Conservation (phyloP, 2,888 invertebrate species). For the Zelleria hepariella region DNA sequence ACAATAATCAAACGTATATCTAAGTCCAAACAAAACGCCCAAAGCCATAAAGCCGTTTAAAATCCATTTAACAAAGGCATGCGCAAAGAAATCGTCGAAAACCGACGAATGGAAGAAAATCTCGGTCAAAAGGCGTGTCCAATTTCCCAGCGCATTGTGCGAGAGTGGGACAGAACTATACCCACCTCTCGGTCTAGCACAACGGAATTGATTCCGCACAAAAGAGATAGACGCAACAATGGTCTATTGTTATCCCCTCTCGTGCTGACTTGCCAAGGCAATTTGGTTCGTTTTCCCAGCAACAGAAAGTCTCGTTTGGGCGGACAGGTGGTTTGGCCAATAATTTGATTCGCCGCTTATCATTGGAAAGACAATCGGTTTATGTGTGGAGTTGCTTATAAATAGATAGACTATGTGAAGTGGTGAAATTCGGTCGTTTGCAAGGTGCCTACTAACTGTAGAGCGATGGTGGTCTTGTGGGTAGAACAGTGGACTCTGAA, state of each 20-base stretch:
- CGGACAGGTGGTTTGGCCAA: conserved; percentile 33
- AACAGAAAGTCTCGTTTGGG: background rate
- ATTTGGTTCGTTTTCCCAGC: conserved; percentile 19
- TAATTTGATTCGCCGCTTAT: conserved; percentile 63
- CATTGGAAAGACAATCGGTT: conserved; percentile 62
- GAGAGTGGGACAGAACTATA: conserved; percentile 34
- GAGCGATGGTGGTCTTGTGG: too few relatives aligned
- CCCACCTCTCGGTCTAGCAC: conserved; percentile 34
- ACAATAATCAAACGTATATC: too few relatives aligned
- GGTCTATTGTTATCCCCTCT: conserved; percentile 69
- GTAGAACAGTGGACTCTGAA: too few relatives aligned
- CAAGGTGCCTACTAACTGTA: too few relatives aligned
- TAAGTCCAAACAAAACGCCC: too few relatives aligned
- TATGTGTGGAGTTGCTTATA: background rate
- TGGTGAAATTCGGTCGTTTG: too few relatives aligned
- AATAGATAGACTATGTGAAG: background rate
- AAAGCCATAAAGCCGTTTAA: background rate
- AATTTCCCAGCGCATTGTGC: conserved; percentile 47
- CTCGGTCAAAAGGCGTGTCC: conserved; percentile 26
- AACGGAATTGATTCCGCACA: conserved; percentile 40
- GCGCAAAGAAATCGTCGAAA: background rate
- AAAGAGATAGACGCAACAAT: conserved; percentile 67
- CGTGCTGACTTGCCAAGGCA: conserved; percentile 32
- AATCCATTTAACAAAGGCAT: background rate
- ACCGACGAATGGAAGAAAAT: conserved; percentile 15